Evolutionary conservation across 2,113 vertebrate species (phyloP), one percentile per base, ranked within the genome.

Genomic region (Chiloscyllium plagiosum): DNA sequence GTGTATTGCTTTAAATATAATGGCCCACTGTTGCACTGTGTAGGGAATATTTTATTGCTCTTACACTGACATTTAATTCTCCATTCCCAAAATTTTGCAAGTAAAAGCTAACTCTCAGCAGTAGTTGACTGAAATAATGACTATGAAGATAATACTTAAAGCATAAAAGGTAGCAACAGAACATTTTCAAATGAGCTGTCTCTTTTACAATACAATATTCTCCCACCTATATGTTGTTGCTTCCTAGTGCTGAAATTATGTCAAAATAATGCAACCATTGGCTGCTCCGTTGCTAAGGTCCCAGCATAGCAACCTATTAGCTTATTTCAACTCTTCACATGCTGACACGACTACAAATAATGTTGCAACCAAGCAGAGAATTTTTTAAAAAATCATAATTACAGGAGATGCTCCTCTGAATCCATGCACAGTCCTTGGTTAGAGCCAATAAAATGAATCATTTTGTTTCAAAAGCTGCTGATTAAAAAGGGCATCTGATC

Each of bases 111-210:
- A 90, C 12, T 61, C 87, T 33, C 87, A 33, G 33, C 13, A 37
- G 61, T 22, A 37, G 89, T 61, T 8, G 15, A 93, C 2, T 93
- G 89, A 22, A 66, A 93, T 37, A 66, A 93, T 93, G 61, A 33
- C 89, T 66, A 37, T 66, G 37, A 66, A 66, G 4, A 66, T 66
- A 93, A 93, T 93, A 66, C 33, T 66, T 33, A 66, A 56, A 66
- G 89, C 66, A 92, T 92, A 66, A 66, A 92, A 19, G 89, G 33
- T 66, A 92, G 61, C 17, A 92, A 22, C 17, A 65, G 61, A 66
- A 93, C 66, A n/a, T 19, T 93, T 93, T 93, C 65, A 93, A 93
- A 93, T 93, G 56, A 93, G 89, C 89, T 93, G 29, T 93, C 66
- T 93, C 61, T 93, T 65, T n/a, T 37, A 93, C 33, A 93, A 20